These are phyloP conservation scores for Oxytorus armatus DNA, from an alignment of 2,888 invertebrate genomes.

Conservation along the genomic window DNA sequence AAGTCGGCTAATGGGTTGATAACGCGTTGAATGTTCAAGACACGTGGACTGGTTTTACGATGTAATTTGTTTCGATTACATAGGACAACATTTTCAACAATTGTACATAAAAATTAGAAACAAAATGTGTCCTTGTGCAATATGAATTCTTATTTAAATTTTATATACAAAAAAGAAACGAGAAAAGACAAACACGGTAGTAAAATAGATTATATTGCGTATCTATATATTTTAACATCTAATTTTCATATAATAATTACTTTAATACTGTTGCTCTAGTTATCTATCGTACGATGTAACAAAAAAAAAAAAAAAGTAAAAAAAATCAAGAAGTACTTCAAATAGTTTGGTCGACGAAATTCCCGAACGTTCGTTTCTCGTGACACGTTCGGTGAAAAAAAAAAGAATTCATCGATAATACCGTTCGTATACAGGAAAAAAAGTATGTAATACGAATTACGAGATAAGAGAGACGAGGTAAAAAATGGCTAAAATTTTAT, in stretches of 20 bases:
- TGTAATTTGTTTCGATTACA: too few species aligned
- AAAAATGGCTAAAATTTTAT: constrained; percentile 48
- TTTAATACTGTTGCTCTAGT: constrained; percentile 79
- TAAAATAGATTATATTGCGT: constrained; percentile 69
- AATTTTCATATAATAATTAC: constrained; percentile 76
- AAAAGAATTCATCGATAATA: too few species aligned
- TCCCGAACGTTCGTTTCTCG: too few species aligned
- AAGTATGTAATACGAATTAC: too few species aligned
- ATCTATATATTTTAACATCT: constrained; percentile 72
- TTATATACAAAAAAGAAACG: constrained; percentile 80
- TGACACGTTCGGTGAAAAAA: too few species aligned
- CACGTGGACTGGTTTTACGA: constrained; percentile 3
- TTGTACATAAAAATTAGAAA: constrained; percentile 39
- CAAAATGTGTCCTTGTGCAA: constrained; percentile 68
- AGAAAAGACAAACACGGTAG: constrained; percentile 67
- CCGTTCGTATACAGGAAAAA: too few species aligned
- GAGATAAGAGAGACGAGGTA: too few species aligned
- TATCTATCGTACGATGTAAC: constrained; percentile 63
- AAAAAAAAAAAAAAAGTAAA: constrained; percentile 1
- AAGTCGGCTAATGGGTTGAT: not conserved
- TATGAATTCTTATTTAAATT: constrained; percentile 77
- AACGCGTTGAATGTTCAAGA: not conserved
- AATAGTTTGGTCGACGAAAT: not conserved
- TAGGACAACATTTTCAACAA: not conserved
- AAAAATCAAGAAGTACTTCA: not conserved